Base-by-base conservation (phyloP, 2,888 invertebrate genomes). In the Nemurella pictetii region DNA sequence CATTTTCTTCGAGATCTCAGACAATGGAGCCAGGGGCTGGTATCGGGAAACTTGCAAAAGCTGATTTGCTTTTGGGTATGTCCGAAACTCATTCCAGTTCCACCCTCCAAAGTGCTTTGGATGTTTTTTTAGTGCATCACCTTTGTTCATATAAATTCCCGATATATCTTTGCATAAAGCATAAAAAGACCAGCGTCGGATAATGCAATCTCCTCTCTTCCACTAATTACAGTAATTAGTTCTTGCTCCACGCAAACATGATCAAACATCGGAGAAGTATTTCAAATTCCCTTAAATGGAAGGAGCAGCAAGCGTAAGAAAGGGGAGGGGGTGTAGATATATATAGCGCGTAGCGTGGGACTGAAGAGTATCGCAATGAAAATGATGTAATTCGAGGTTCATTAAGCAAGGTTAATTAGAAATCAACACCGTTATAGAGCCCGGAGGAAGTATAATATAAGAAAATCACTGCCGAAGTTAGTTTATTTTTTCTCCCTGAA, bases 351-450 rank as follows among this genome's bases (percentile, higher is more conserved):
- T 55, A n/a, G n/a, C 55, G 5, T 55, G 5, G 32, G 36, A 26
- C 25, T 29, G 26, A 27, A 20, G 35, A 25, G 77, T 32, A 55
- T 77, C 78, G 80, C 84, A 86, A 87, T 87, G 87, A 87, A 87
- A 87, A 87, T 86, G 87, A 86, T 87, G 86, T 86, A 87, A 87
- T 86, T 87, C 87, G 87, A 87, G 87, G 87, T 88, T 89, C 89
- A 89, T 89, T 89, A 89, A 88, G 88, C 87, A 88, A 87, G 87
- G 89, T 88, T 89, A 89, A 89, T 89, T 89, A 89, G 89, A 89
- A 89, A 89, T 89, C 89, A 88, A 89, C 89, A 89, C 88, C 87
- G 88, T 81, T 87, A 87, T 84, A 78, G 85, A 85, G 83, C 87
- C 85, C 80, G 75, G 78, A 86, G 86, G 85, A 85, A 82, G 83